phyloP scores from a whole-genome alignment of 2,888 invertebrate species.

The Entomobrya multifasciata region DNA sequence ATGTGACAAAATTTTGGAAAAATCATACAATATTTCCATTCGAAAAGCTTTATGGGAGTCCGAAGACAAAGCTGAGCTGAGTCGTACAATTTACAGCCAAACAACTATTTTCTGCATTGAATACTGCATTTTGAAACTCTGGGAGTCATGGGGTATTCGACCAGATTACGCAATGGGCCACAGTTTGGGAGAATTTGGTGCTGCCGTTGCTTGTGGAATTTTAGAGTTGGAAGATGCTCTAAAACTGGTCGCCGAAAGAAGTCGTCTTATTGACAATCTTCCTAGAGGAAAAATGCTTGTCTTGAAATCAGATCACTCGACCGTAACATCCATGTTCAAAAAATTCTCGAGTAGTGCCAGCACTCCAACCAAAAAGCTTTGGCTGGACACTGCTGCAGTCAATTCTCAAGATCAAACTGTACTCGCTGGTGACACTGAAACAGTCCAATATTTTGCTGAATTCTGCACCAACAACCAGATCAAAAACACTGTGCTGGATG shows the following conservation, averaged over 20 bases:
- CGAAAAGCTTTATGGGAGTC: slow-evolving; percentile 56
- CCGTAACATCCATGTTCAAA: background rate
- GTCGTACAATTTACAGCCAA: slow-evolving; percentile 67
- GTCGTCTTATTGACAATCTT: slow-evolving; percentile 62
- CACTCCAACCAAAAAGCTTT: background rate
- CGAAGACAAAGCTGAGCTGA: slow-evolving; percentile 9
- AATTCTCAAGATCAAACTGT: slow-evolving; percentile 63
- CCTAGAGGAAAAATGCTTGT: slow-evolving; percentile 64
- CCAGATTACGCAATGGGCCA: slow-evolving; percentile 71
- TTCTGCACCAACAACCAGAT: slow-evolving; percentile 46
- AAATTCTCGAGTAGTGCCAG: background rate
- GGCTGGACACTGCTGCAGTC: slow-evolving; percentile 65
- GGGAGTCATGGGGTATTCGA: slow-evolving; percentile 68
- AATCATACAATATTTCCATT: slow-evolving; percentile 42
- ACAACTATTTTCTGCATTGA: slow-evolving; percentile 73
- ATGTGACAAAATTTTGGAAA: slow-evolving; percentile 59
- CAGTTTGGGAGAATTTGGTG: slow-evolving; percentile 73
- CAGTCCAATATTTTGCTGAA: slow-evolving; percentile 31
- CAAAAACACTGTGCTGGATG: slow-evolving; percentile 49
- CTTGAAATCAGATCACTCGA: slow-evolving; percentile 4
- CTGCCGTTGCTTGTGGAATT: slow-evolving; percentile 69
- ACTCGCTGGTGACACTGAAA: slow-evolving; percentile 42
- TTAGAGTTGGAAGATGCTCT: slow-evolving; percentile 64
- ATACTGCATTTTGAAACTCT: slow-evolving; percentile 64
- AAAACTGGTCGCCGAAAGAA: slow-evolving; percentile 56